A percentile compares a stretch with the other conserved stretches of the same genome.
phyloP scores from a whole-genome alignment of 2,797 vertebrate genomes.

The Lepilemur septentrionalis region DNA sequence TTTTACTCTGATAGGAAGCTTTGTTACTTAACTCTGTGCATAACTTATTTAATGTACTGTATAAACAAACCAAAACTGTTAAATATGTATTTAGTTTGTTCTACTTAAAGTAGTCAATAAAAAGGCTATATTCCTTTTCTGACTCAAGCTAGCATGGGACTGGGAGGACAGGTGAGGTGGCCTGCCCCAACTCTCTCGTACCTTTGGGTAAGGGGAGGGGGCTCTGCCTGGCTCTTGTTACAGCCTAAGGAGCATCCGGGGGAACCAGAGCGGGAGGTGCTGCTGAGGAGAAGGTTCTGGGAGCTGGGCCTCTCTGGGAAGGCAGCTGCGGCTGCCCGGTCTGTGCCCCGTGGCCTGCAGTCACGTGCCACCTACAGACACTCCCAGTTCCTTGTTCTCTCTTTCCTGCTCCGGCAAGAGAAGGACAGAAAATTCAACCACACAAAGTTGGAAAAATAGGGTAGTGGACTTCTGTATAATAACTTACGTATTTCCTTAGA shows the following conservation, averaged over 20 bases:
- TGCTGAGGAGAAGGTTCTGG: neutral
- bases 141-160: conserved; percentile 3
- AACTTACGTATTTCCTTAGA: neutral
- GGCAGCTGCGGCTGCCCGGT: neutral
- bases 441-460: neutral
- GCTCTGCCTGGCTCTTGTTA: neutral
- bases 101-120: conserved; percentile 89
- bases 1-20: conserved; percentile 84
- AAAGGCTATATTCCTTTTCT: conserved; percentile 85
- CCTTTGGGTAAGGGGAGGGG: neutral
- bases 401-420: neutral
- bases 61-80: conserved; percentile 86
- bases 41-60: conserved; percentile 90
- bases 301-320: neutral
- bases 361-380: neutral
- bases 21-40: conserved; percentile 86
- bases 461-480: neutral
- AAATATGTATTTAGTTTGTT: conserved; percentile 90
- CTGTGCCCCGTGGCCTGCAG: too few species aligned
- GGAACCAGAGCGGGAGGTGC: neutral
- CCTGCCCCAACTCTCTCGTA: neutral
- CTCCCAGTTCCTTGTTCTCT: neutral
- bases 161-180: neutral
- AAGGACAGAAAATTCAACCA: neutral
- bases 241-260: neutral